Evolutionary conservation across 2,797 vertebrate genomes (phyloP).

Genomic region (Eulemur coronatus): DNA sequence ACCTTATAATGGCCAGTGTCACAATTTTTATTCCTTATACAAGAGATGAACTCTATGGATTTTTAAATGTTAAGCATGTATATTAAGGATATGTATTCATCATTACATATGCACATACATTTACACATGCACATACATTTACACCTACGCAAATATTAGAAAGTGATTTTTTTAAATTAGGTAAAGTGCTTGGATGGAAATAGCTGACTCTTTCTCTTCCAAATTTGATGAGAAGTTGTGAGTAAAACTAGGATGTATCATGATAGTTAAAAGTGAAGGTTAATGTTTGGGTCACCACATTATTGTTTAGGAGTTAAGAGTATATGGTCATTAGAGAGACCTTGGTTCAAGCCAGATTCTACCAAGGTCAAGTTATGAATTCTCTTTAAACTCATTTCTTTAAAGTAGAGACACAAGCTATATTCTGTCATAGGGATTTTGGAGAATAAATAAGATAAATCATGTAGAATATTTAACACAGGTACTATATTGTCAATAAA

Average conservation of each 20-base stretch:
- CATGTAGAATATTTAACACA: background rate
- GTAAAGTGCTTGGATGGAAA: conserved; percentile 15
- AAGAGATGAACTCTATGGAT: conserved; percentile 41
- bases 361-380: background rate
- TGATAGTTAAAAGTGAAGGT: background rate
- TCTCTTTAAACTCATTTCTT: background rate
- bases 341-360: background rate
- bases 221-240: background rate
- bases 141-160: background rate
- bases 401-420: background rate
- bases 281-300: background rate
- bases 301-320: background rate
- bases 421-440: background rate
- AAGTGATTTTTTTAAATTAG: conserved; percentile 10
- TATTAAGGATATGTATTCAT: conserved; percentile 22
- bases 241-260: background rate
- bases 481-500: background rate
- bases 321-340: background rate
- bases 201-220: background rate
- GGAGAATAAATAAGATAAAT: background rate
- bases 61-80: conserved; percentile 57
- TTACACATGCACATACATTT: background rate
- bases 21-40: conserved; percentile 59
- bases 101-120: background rate
- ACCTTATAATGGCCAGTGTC: conserved; percentile 71